These are phyloP conservation scores for Bucco capensis DNA, from an alignment of 2,113 vertebrate species.

Conservation along the genomic window DNA sequence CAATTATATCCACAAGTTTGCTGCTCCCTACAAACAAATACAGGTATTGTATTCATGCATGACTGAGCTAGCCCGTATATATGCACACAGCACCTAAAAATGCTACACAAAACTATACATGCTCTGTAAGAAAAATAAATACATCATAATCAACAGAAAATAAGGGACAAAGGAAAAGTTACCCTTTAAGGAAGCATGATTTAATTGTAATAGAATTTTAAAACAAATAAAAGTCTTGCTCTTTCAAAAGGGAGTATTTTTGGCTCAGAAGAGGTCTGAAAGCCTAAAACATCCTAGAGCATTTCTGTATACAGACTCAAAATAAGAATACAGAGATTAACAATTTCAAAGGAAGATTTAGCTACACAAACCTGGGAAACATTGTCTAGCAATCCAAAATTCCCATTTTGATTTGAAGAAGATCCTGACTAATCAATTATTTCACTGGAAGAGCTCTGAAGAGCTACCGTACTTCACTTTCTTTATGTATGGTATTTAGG, in stretches of 20 bases:
- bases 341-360: neutral
- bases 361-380: neutral
- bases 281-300: neutral
- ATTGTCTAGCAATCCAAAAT: neutral
- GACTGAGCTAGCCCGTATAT: neutral
- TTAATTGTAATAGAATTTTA: neutral
- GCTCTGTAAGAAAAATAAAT: neutral
- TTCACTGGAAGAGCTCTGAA: neutral
- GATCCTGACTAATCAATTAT: neutral
- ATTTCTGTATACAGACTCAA: neutral
- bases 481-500: neutral
- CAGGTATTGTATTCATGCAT: neutral
- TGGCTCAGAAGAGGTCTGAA: neutral
- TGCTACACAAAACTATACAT: neutral
- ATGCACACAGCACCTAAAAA: neutral
- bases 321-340: neutral
- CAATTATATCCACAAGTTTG: neutral
- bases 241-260: neutral
- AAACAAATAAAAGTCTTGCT: neutral
- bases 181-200: neutral
- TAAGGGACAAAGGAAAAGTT: neutral
- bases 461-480: neutral
- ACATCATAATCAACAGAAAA: neutral
- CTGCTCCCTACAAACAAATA: neutral
- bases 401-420: neutral